phyloP scores from a whole-genome alignment of 2,113 vertebrate genomes.

The Cavia aperea region DNA sequence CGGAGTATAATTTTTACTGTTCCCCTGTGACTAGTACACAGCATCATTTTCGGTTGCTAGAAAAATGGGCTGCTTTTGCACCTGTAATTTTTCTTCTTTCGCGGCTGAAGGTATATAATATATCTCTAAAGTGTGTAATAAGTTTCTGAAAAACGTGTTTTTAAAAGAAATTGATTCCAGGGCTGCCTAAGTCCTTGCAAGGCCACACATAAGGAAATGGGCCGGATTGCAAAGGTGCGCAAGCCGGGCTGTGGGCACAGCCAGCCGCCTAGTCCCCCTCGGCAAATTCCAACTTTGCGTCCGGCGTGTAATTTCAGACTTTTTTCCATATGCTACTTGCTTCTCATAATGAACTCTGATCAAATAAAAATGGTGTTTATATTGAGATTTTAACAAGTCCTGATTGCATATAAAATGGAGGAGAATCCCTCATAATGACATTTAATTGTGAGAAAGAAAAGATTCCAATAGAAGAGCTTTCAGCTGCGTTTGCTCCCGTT shows the following conservation, averaged over 20 bases:
- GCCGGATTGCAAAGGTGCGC: slow-evolving; percentile 78
- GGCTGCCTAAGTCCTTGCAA: slow-evolving; percentile 84
- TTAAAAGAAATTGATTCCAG: slow-evolving; percentile 94
- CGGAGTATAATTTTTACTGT: slow-evolving; percentile 87
- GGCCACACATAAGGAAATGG: slow-evolving; percentile 77
- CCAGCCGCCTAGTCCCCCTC: slow-evolving; percentile 68
- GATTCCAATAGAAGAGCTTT: slow-evolving; percentile 77
- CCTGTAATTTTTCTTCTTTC: slow-evolving; percentile 90
- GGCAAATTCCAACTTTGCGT: slow-evolving; percentile 73
- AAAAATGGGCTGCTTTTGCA: slow-evolving; percentile 91
- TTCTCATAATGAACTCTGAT: slow-evolving; percentile 79
- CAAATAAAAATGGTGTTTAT: slow-evolving; percentile 81
- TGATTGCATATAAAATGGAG: slow-evolving; percentile 79
- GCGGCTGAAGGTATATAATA: slow-evolving; percentile 92
- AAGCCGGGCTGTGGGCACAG: slow-evolving; percentile 71
- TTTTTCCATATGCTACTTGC: slow-evolving; percentile 76
- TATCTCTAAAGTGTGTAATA: slow-evolving; percentile 93
- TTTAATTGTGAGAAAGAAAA: slow-evolving; percentile 82
- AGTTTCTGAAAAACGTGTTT: slow-evolving; percentile 91
- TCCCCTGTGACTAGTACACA: slow-evolving; percentile 85
- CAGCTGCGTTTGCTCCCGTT: slow-evolving; percentile 76
- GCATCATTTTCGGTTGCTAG: slow-evolving; percentile 86
- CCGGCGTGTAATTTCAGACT: slow-evolving; percentile 75
- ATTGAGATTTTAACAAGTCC: slow-evolving; percentile 80
- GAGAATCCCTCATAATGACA: slow-evolving; percentile 81